Evolutionary conservation across 2,113 vertebrate species (phyloP).

Genomic region (mouse (Mus musculus)): GRCm39 chr19:6256001-6256500

Average conservation of each 20-base stretch:
- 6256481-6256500: background rate
- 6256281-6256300: constrained; percentile 79
- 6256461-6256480: background rate
- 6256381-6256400: background rate
- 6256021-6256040: too few relatives aligned
- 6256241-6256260: constrained; percentile 77
- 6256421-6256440: background rate
- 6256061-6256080: background rate
- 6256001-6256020: too few relatives aligned
- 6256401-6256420: background rate
- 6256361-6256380: background rate
- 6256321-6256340: constrained; percentile 1
- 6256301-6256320: constrained; percentile 13
- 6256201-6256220: constrained; percentile 8
- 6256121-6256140: background rate
- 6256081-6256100: background rate
- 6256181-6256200: background rate
- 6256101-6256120: background rate
- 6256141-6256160: background rate
- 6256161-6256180: background rate
- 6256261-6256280: constrained; percentile 68
- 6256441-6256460: background rate
- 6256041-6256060: background rate
- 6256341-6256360: background rate
- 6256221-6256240: constrained; percentile 55